These are phyloP conservation scores for Chironex yamaguchii DNA, from an alignment of 30 jellyfish, hydroid and myxozoan species.

Conservation along the genomic window DNA sequence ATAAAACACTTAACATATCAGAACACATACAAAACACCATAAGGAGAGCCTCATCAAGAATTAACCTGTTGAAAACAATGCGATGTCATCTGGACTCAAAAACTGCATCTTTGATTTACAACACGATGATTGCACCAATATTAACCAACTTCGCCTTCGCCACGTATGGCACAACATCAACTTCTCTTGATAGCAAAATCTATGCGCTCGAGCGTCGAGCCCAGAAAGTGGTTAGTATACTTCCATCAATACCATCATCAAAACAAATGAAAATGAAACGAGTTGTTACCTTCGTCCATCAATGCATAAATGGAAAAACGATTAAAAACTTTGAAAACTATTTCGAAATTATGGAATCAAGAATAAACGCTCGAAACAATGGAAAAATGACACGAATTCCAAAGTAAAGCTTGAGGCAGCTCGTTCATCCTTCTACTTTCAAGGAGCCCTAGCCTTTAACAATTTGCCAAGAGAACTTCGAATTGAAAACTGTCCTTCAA, in stretches of 20 bases:
- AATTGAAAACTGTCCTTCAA: conserved; percentile 17
- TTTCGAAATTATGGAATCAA: conserved; percentile 37
- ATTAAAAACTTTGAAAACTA: conserved; percentile 48
- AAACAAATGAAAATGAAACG: conserved; percentile 42
- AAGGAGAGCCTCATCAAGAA: conserved; percentile 32
- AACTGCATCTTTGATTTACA: conserved; percentile 10
- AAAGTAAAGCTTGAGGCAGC: conserved; percentile 51
- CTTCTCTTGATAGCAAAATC: conserved; percentile 31
- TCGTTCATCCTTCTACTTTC: conserved; percentile 59
- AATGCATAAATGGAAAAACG: conserved; percentile 37
- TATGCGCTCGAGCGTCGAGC: conserved; percentile 60
- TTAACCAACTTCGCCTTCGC: conserved; percentile 31
- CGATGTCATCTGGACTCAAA: conserved; percentile 26
- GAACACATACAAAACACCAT: conserved; percentile 41
- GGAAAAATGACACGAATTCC: conserved; percentile 43
- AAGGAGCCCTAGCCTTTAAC: not conserved
- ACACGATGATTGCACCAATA: conserved; percentile 26
- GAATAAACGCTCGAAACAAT: conserved; percentile 42
- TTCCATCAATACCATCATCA: conserved; percentile 52
- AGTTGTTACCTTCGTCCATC: conserved; percentile 51
- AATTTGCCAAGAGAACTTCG: conserved; percentile 46
- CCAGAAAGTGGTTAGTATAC: conserved; percentile 43
- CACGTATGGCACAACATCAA: conserved; percentile 44
- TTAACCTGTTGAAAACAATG: conserved; percentile 12
- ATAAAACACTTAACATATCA: conserved; percentile 39